Evolutionary conservation across 1,140 invertebrate species (phyloP).

Genomic region (Berghia stephanieae): DNA sequence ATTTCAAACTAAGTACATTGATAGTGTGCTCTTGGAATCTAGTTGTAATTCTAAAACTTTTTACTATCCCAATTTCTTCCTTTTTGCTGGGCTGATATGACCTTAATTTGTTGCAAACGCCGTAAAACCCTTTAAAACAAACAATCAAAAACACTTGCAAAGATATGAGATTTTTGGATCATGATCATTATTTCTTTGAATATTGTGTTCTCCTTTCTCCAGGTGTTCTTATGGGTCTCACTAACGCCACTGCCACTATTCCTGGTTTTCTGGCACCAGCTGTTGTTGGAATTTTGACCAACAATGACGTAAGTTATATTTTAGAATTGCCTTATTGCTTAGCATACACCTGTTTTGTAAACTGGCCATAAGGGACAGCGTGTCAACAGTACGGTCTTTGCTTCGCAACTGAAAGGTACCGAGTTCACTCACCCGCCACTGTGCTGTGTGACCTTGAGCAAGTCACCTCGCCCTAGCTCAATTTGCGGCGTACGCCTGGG

Average conservation of each 20-base stretch:
- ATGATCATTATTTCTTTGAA: not conserved
- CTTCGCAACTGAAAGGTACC: too few relatives aligned
- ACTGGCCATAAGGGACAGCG: too few relatives aligned
- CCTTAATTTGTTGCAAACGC: too few relatives aligned
- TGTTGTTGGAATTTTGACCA: slow-evolving; percentile 82
- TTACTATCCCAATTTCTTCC: not conserved
- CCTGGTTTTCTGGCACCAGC: slow-evolving; percentile 86
- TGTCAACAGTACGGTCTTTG: not conserved
- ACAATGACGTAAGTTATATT: slow-evolving; percentile 49
- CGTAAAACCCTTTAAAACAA: too few relatives aligned
- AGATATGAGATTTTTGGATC: too few relatives aligned
- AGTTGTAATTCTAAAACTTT: not conserved
- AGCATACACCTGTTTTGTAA: too few relatives aligned
- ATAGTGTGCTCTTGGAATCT: too few relatives aligned
- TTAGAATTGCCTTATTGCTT: not conserved
- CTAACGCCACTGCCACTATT: slow-evolving; percentile 85
- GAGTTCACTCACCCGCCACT: not conserved
- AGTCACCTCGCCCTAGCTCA: too few relatives aligned
- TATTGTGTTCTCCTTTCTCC: slow-evolving; percentile 62
- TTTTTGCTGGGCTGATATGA: not conserved
- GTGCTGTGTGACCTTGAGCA: not conserved
- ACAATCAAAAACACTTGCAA: too few relatives aligned
- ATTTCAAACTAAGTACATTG: too few relatives aligned
- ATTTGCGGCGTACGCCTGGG: too few relatives aligned
- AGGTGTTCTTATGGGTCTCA: slow-evolving; percentile 79